These are phyloP conservation scores for Clunio marinus DNA, from an alignment of 2,888 invertebrate species.

Conservation along the genomic window DNA sequence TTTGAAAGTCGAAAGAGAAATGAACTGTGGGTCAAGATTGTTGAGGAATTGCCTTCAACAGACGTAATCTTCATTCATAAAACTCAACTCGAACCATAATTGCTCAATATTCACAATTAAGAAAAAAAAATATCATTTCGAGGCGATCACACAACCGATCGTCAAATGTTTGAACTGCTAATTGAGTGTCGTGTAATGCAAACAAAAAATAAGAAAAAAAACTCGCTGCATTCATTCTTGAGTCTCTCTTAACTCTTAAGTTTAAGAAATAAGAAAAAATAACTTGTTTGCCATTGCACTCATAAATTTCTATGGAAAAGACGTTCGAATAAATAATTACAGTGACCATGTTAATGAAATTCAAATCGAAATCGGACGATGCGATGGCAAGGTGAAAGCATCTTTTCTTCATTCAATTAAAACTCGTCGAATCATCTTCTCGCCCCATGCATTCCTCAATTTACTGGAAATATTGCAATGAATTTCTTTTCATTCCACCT, in stretches of 20 bases:
- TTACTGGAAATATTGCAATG: not conserved
- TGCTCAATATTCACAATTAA: too few relatives aligned
- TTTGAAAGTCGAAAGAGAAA: too few relatives aligned
- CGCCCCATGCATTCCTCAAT: not conserved
- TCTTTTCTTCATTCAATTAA: slow-evolving; percentile 9
- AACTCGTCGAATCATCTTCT: slow-evolving; percentile 17
- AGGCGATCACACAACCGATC: not conserved
- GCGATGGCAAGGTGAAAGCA: slow-evolving; percentile 27
- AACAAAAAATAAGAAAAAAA: slow-evolving; percentile 6
- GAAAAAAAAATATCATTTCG: too few relatives aligned
- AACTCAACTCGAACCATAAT: too few relatives aligned
- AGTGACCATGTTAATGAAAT: slow-evolving; percentile 17
- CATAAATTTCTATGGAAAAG: not conserved
- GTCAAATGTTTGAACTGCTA: slow-evolving; percentile 9
- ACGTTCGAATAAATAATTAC: slow-evolving; percentile 22
- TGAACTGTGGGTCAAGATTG: not conserved
- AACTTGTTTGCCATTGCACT: slow-evolving; percentile 24
- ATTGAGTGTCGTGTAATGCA: slow-evolving; percentile 24
- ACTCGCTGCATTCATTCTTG: not conserved
- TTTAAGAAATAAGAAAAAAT: not conserved
- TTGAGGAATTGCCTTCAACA: too few relatives aligned
- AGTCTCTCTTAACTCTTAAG: not conserved
- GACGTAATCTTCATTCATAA: too few relatives aligned
- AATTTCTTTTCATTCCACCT: not conserved
- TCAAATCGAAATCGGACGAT: slow-evolving; percentile 27